Evolutionary conservation across 2,888 invertebrate genomes (phyloP).

Genomic region (Lasioglossum morio): DNA sequence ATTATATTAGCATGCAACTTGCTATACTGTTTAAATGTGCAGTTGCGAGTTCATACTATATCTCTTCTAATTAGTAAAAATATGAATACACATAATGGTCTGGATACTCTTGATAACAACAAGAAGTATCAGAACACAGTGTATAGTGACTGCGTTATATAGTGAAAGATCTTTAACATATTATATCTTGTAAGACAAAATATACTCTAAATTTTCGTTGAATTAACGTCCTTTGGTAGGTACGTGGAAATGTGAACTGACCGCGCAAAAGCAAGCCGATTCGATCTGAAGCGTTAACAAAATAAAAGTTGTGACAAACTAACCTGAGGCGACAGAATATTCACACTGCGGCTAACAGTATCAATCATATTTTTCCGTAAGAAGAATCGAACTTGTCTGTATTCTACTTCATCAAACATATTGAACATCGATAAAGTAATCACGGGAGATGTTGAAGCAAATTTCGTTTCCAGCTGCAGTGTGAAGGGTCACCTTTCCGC

Average conservation of each 20-base stretch:
- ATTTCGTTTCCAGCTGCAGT: slow-evolving; percentile 72
- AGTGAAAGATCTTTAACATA: background rate
- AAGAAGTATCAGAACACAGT: background rate
- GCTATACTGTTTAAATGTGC: background rate
- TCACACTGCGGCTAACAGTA: slow-evolving; percentile 78
- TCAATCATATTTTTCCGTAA: slow-evolving; percentile 2
- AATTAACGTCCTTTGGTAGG: background rate
- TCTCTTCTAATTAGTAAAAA: background rate
- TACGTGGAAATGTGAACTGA: background rate
- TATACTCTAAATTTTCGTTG: slow-evolving; percentile 8
- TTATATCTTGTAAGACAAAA: background rate
- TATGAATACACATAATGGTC: background rate
- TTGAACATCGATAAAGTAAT: slow-evolving; percentile 6
- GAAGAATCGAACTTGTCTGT: background rate
- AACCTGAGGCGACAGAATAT: slow-evolving; percentile 83
- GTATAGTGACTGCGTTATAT: background rate
- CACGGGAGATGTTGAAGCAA: slow-evolving; percentile 5
- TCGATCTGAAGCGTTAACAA: slow-evolving; percentile 74
- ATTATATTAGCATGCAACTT: background rate
- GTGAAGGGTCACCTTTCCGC: slow-evolving; percentile 80
- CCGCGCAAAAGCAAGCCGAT: slow-evolving; percentile 60
- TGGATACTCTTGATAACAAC: background rate
- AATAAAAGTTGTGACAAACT: slow-evolving; percentile 82
- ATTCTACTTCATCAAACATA: slow-evolving; percentile 15
- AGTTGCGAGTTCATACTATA: background rate